Conservation (phyloP, 2,797 vertebrate genomes). For the Adrianichthys oophorus region DNA sequence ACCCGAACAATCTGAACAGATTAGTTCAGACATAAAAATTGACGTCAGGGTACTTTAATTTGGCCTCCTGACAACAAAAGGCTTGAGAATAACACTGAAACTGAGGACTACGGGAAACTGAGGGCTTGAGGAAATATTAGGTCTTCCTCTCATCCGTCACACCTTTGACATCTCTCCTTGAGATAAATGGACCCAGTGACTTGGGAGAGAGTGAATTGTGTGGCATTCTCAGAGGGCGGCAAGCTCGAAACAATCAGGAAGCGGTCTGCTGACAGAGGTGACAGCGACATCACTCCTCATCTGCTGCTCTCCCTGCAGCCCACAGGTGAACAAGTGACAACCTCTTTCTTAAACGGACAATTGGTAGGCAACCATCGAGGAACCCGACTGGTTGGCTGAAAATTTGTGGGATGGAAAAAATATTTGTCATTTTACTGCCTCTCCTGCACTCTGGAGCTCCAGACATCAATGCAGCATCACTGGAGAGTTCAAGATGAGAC, state of each 20-base stretch:
- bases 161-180: slow-evolving; percentile 69
- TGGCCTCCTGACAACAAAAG: slow-evolving; percentile 7
- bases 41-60: too few species aligned
- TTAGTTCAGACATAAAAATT: too few species aligned
- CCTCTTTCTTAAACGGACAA: slow-evolving; percentile 33
- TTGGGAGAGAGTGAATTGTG: slow-evolving; percentile 51
- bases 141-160: slow-evolving; percentile 66
- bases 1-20: too few species aligned
- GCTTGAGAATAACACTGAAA: slow-evolving; percentile 4
- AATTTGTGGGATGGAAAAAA: slow-evolving; percentile 33
- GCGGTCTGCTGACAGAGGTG: slow-evolving; percentile 40
- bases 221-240: slow-evolving; percentile 44
- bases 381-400: slow-evolving; percentile 34
- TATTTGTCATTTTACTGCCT: slow-evolving; percentile 48
- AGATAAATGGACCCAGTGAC: slow-evolving; percentile 76
- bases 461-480: slow-evolving; percentile 64
- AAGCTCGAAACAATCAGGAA: slow-evolving; percentile 49
- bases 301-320: slow-evolving; percentile 32
- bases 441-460: slow-evolving; percentile 12
- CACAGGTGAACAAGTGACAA: slow-evolving; percentile 46
- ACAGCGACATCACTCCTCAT: slow-evolving; percentile 55
- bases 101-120: slow-evolving; percentile 10
- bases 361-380: slow-evolving; percentile 26
- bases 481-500: slow-evolving; percentile 57
- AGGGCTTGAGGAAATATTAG: slow-evolving; percentile 42